These are phyloP conservation scores for Triplophysa tibetana DNA, from an alignment of 2,113 vertebrate species.

Conservation along the genomic window DNA sequence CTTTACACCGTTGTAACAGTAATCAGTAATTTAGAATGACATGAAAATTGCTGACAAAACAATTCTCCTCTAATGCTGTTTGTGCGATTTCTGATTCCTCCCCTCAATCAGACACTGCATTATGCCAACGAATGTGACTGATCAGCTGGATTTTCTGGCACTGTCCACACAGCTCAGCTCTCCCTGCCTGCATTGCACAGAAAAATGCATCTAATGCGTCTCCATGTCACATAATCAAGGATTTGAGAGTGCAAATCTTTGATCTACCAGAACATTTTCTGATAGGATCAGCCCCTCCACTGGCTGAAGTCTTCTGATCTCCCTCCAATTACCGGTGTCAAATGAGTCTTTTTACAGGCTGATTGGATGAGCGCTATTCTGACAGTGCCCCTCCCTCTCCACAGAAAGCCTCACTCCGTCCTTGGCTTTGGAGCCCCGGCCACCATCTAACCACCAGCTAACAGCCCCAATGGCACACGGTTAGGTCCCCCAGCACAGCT, in stretches of 20 bases:
- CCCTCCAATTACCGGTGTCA: constrained; percentile 81
- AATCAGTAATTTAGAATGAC: too few species aligned
- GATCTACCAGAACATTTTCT: constrained; percentile 78
- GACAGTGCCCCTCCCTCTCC: constrained; percentile 66
- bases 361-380: constrained; percentile 78
- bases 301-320: constrained; percentile 76
- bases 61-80: constrained; percentile 29
- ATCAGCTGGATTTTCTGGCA: constrained; percentile 64
- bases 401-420: constrained; percentile 43
- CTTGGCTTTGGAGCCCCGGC: constrained; percentile 25
- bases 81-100: constrained; percentile 37
- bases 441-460: constrained; percentile 48
- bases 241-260: constrained; percentile 79
- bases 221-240: constrained; percentile 80
- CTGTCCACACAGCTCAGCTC: constrained; percentile 64
- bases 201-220: constrained; percentile 75
- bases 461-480: constrained; percentile 47
- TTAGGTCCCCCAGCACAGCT: constrained; percentile 61
- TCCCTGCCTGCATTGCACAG: constrained; percentile 63
- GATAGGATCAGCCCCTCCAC: constrained; percentile 67
- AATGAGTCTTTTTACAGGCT: constrained; percentile 83
- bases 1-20: too few species aligned
- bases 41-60: constrained; percentile 38
- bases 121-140: constrained; percentile 59
- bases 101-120: constrained; percentile 42